These are phyloP conservation scores for Polyommatus iphigenia DNA, from an alignment of 2,888 invertebrate genomes.

Conservation along the genomic window DNA sequence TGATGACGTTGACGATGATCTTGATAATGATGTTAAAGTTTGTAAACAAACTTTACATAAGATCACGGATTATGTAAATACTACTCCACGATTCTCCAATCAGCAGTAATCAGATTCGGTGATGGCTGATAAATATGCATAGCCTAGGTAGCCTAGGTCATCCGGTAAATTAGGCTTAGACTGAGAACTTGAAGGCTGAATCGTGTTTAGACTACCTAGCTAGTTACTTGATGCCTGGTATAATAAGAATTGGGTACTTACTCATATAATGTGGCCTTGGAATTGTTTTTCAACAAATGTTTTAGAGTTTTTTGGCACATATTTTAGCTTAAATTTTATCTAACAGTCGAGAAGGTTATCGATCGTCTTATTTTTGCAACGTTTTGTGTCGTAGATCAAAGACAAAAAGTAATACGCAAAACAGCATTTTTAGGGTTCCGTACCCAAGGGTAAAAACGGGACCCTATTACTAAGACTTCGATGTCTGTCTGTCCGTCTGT, in stretches of 20 bases:
- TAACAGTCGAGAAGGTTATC: background rate
- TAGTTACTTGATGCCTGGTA: background rate
- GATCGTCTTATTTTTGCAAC: background rate
- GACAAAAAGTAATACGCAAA: background rate
- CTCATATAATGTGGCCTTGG: background rate
- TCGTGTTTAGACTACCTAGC: background rate
- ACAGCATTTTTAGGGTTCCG: too few relatives aligned
- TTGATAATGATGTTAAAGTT: background rate
- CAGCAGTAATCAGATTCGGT: slow-evolving; percentile 3
- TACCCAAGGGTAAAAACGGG: too few relatives aligned
- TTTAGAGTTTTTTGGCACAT: background rate
- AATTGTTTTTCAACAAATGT: background rate
- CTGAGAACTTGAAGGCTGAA: background rate
- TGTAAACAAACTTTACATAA: slow-evolving; percentile 10
- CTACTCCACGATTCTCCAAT: slow-evolving; percentile 25
- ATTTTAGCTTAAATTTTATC: background rate
- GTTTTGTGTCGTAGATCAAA: background rate
- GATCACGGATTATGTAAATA: slow-evolving; percentile 23
- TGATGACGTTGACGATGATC: background rate
- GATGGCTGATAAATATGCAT: slow-evolving; percentile 17
- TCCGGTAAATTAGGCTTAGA: background rate
- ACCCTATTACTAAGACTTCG: too few relatives aligned
- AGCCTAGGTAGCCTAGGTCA: slow-evolving; percentile 7
- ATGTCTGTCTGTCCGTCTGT: too few relatives aligned
- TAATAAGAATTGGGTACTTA: background rate